Base-by-base conservation (phyloP, 2,797 vertebrate genomes). In the Microctenopoma stevenorrisi region DNA sequence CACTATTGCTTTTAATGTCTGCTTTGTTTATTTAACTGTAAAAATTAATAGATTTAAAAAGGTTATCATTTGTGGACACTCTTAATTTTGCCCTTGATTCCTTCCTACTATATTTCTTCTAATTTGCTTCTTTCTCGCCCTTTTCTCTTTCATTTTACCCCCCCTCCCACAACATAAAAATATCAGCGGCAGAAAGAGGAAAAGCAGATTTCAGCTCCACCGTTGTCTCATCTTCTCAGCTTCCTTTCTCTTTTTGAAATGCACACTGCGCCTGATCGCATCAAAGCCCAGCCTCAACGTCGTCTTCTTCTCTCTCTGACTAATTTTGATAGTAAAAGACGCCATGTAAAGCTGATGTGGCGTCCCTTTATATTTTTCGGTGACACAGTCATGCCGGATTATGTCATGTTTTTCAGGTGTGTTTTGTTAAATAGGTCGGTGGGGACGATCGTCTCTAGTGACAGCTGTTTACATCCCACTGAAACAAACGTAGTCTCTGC, bases 251-350 rank as follows among this genome's bases (percentile, higher is more conserved):
- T 82, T 77, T 86, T 81, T 83, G 64, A 75, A 72, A 78, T 18
- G 0, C 68, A 64, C 43, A 28, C 79, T 15, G 72, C 33, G 79
- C 74, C 64, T 80, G 70, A 78, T 87, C 71, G 52, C 83, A 88
- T 93, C 91, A 92, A 92, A 93, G 86, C 76, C 67, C 71, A 76
- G 64, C 58, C 67, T 82, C 62, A 59, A 64, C 74, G n/a, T 73
- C 60, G 67, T 61, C 66, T 82, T 55, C 59, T 76, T 67, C 72
- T 57, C 78, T 82, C 81, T 91, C 86, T 93, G 93, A 93, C 90
- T 92, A 92, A 93, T 93, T 91, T 73, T 78, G 79, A 84, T 85
- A 82, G 76, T 73, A 78, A 75, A 67, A 84, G 72, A 82, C 57
- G 76, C 66, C 0, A 53, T 55, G 71, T 77, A 81, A 90, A 88